Evolutionary conservation across 1,140 invertebrate genomes (phyloP), one percentile per base, ranked within the genome.

Genomic region (Panagrolaimus sp.): DNA sequence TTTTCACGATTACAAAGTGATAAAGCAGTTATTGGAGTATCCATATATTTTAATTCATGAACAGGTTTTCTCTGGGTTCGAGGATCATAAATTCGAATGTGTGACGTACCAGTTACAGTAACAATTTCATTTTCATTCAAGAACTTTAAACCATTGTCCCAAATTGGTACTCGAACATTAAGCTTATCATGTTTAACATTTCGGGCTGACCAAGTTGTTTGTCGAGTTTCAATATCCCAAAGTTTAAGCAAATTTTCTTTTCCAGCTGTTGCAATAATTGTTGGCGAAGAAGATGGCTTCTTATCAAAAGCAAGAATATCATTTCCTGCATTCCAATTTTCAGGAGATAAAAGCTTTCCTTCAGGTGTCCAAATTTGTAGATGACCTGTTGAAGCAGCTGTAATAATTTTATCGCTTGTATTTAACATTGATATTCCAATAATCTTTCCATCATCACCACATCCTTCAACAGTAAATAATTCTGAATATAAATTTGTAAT

Each of bases 221-320:
- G 61, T 31, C 63, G 25, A 14, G 42, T 57, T 5, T 44, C 63
- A 7, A 75, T 42, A 68, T 75, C 70, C 74, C 74, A 75, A 9
- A 77, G 11, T 64, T 75, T 75, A 16, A 75, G 48, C 14, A 48
- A 44, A 68, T 76, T 75, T 57, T 75, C 74, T 20, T 57, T 61
- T 38, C 74, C 74, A 25, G 75, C 74, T 14, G 74, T 74, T n/a
- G 74, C 74, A 13, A 73, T 45, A 44, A 77, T 27, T 38, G 31
- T 4, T 25, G n/a, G n/a, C n/a, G 47, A 9, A 8, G 20, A 43
- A 45, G 53, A 48, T 7, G 38, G 31, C 9, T 69, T 71, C 3
- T 53, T 68, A 13, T 63, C 31, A 23, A 48, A 14, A 62, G 53
- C 61, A 14, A 68, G 20, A 13, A 75, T 62, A 63, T 66, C 68